Evolutionary conservation across 2,113 vertebrate genomes (phyloP), one percentile per base, ranked within the genome.

Genomic region (Vulpes ferrilata): DNA sequence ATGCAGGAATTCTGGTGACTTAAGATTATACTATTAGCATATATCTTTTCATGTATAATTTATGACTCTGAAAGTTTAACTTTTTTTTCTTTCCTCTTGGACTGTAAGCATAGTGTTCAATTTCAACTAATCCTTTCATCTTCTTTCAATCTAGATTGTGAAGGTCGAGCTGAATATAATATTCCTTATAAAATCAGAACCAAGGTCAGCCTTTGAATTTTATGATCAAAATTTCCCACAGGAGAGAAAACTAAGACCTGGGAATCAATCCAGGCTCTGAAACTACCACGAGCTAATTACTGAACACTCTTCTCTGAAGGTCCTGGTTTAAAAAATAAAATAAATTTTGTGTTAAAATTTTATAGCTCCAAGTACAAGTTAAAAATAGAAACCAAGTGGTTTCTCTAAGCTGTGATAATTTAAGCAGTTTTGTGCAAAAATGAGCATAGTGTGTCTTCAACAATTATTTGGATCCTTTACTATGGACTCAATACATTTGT

Each of bases 81-180:
- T 55, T 98, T 64, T 83, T 97, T 90, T 85, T 55, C 69, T 83
- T 92, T 67, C 82, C 96, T 81, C 80, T 92, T 80, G 94, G 91
- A 98, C 11, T 65, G 93, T 22, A 95, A 76, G 92, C 43, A 0
- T 51, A 96, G 83, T 81, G 90, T 96, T 98, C 96, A 97, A 73
- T 98, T 98, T 97, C 97, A 98, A 86, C 65, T 98, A 98, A 98
- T 98, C 88, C 96, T 98, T 98, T 98, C 96, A 98, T 98, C 97
- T 98, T 93, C 43, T 85, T 90, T 91, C 93, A 74, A 57, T 97
- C 96, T 97, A 65, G 20, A 95, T 93, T n/a, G 59, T 93, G 90
- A 96, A 97, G 90, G 96, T 94, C 0, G n/a, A 93, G 92, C 12
- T 98, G 95, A 97, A 97, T 97, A 88, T 97, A 94, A 96, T 96